Evolutionary conservation across 1,140 invertebrate species (phyloP), one percentile per base, ranked within the genome.

Genomic region (Zaprionus lachaisei): DNA sequence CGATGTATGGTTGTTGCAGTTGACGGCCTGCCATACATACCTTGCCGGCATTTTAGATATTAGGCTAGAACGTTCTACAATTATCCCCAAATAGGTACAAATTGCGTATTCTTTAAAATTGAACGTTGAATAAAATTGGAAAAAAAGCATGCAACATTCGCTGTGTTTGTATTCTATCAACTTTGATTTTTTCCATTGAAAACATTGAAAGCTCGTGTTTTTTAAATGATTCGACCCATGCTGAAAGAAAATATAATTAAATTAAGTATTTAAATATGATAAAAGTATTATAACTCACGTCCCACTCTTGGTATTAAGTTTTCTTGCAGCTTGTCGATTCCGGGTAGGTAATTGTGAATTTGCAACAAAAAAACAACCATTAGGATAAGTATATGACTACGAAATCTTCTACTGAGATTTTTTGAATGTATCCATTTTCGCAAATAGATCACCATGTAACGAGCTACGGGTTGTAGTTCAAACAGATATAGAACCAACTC

Each of bases 361-460:
- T 81, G 80, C 14, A 81, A 44, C 17, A 66, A 37, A 26, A 56
- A 81, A n/a, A 81, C 81, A 3, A 81, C 69, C 79, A 81, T 62
- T 2, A 73, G 15, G 0, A 57, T 51, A 0, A 81, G 15, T 26
- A 81, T 17, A n/a, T 81, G 57, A 9, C 54, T 69, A n/a, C 74
- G 79, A 47, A 81, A 81, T 4, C 1, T 1, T 0, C 0, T 5
- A 1, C 22, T 1, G 2, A 57, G n/a, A 4, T n/a, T 0, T 22
- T 38, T 26, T 9, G 14, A 22, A 6, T 38, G 4, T n/a, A 44
- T 26, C 80, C 79, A 81, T 9, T 14, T 51, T 15, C 69, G 34
- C 28, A 81, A 58, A 55, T 49, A 81, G 37, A 78, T 64, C 1
- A 74, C 69, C 80, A 81, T 81, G 49, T 81, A 81, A n/a, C 80